These are phyloP conservation scores for Drosophila mauritiana DNA, from an alignment of 1,140 invertebrate species.

Conservation along the genomic window DNA sequence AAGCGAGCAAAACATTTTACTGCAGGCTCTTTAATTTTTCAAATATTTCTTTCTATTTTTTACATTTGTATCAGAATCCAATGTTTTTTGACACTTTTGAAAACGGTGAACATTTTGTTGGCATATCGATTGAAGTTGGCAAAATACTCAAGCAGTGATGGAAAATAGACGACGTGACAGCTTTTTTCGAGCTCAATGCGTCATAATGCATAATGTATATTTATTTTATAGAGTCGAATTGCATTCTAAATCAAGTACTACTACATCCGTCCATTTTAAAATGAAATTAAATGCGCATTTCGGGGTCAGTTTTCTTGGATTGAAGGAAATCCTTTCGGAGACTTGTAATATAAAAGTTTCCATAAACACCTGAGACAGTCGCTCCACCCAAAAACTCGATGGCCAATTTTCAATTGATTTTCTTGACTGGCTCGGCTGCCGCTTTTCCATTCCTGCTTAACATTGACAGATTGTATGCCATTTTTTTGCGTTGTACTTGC, in stretches of 20 bases:
- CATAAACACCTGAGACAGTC: constrained; percentile 76
- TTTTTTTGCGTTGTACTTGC: constrained; percentile 76
- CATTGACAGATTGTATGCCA: constrained; percentile 81
- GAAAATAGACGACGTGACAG: no score
- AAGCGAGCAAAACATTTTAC: constrained; percentile 3
- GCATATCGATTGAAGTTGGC: no score
- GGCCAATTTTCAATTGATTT: constrained; percentile 80
- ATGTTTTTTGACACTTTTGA: no score
- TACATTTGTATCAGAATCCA: no score
- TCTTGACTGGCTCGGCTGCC: constrained; percentile 35
- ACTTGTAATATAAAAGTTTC: constrained; percentile 74
- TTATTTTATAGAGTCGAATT: no score
- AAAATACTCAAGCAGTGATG: no score
- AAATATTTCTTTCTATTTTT: no score
- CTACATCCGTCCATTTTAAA: not conserved
- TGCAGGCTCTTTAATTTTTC: not conserved
- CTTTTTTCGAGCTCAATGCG: no score
- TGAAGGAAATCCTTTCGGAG: constrained; percentile 33
- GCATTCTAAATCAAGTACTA: no score
- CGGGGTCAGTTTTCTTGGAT: constrained; percentile 1
- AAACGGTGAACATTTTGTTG: no score
- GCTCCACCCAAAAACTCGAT: constrained; percentile 7
- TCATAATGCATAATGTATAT: no score
- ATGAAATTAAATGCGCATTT: not conserved
- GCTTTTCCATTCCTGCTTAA: constrained; percentile 44